A percentile compares a stretch with the other conserved stretches of the same genome.
Evolutionary conservation across 2,888 invertebrate genomes (phyloP).

Genomic region (Ecliptopera silaceata): DNA sequence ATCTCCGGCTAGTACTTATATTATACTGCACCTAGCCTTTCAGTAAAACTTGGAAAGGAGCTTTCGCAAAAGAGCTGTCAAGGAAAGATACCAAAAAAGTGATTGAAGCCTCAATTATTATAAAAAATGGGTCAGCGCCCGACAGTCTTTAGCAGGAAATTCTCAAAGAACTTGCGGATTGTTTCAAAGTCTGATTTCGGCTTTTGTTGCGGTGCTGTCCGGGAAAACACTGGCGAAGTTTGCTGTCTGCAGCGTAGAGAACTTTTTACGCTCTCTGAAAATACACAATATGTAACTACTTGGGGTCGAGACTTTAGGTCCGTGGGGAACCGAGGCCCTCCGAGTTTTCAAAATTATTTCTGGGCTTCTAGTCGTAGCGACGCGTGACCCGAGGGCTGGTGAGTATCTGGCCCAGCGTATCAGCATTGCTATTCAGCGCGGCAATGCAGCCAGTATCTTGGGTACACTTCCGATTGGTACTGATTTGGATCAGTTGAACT

Average conservation of each 20-base stretch:
- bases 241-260: background rate
- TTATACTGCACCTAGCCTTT: background rate
- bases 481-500: too few relatives aligned
- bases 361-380: too few relatives aligned
- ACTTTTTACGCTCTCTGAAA: background rate
- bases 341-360: too few relatives aligned
- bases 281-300: background rate
- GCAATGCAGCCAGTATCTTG: too few relatives aligned
- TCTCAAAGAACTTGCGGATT: conserved; percentile 43
- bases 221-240: conserved; percentile 11
- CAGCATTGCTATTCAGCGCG: too few relatives aligned
- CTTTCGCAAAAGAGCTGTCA: background rate
- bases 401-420: too few relatives aligned
- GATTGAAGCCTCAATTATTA: conserved; percentile 1
- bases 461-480: too few relatives aligned
- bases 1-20: background rate
- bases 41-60: background rate
- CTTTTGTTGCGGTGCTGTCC: conserved; percentile 46
- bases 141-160: conserved; percentile 34
- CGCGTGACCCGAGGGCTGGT: too few relatives aligned
- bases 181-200: conserved; percentile 47
- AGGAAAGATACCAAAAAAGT: background rate
- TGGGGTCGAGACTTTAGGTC: too few relatives aligned
- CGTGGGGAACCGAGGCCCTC: too few relatives aligned
- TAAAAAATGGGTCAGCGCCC: conserved; percentile 22